Percentiles rank a stretch among this genome's conserved stretches.
These are phyloP conservation scores for Trididemnum miniatum DNA, from an alignment of 23 tunicate genomes.

Conservation along the genomic window DNA sequence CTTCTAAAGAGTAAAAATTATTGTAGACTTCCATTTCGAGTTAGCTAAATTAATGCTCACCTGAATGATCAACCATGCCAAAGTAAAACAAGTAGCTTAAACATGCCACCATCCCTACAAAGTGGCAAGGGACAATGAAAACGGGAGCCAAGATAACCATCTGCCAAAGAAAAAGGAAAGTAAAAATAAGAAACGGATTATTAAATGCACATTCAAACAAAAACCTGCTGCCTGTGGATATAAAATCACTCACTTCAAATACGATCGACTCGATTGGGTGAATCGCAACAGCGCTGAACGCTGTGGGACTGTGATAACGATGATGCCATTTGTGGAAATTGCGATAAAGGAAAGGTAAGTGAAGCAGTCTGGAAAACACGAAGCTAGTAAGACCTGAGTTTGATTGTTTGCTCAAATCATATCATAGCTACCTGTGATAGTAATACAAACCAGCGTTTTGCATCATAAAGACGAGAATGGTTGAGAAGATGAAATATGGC, in stretches of 20 bases:
- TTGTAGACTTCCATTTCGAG: too few relatives aligned
- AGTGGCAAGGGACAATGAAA: conserved; percentile 64
- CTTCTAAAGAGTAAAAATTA: too few relatives aligned
- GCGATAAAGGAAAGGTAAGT: conserved; percentile 70
- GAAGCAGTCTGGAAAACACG: conserved; percentile 68
- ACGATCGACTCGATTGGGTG: conserved; percentile 75
- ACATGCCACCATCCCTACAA: conserved; percentile 48
- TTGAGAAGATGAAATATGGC: conserved; percentile 58
- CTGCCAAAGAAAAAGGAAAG: too few relatives aligned
- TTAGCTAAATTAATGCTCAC: too few relatives aligned
- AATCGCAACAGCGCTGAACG: conserved; percentile 94
- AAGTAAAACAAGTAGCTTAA: conserved; percentile 61
- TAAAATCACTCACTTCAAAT: conserved; percentile 71
- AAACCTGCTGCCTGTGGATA: too few relatives aligned
- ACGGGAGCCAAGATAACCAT: conserved; percentile 41
- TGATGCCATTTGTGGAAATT: conserved; percentile 91
- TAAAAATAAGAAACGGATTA: too few relatives aligned
- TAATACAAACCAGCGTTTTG: conserved; percentile 79
- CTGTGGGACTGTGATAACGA: conserved; percentile 82
- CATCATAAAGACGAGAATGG: conserved; percentile 38
- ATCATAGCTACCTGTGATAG: conserved; percentile 89
- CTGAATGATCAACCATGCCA: conserved; percentile 90
- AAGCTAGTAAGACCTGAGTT: too few relatives aligned
- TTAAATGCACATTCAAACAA: too few relatives aligned
- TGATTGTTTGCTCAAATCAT: too few relatives aligned